phyloP scores from a whole-genome alignment of 2,888 invertebrate species.

The Temnothorax unifasciatus region DNA sequence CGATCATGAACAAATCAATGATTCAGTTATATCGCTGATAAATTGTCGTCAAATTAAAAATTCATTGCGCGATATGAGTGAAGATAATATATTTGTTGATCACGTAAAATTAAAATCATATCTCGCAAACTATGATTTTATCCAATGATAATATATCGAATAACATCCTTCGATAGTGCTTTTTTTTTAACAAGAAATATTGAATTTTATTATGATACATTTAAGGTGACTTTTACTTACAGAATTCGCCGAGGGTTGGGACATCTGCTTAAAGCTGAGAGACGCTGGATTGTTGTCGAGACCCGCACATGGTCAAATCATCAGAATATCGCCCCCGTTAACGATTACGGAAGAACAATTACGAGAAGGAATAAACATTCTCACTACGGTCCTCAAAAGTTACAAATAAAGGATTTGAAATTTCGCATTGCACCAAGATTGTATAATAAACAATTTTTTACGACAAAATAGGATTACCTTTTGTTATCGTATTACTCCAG shows the following conservation, averaged over 20 bases:
- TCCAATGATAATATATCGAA: background rate
- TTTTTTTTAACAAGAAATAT: constrained; percentile 2
- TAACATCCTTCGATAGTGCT: background rate
- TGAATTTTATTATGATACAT: background rate
- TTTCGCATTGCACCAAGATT: background rate
- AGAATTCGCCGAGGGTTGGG: constrained; percentile 90
- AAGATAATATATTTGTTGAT: constrained; percentile 31
- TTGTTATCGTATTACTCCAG: background rate
- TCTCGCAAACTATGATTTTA: background rate
- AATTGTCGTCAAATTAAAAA: constrained; percentile 9
- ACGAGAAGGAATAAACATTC: constrained; percentile 88
- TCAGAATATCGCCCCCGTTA: constrained; percentile 91
- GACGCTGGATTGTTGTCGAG: constrained; percentile 91
- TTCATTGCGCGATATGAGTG: background rate
- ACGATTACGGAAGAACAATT: constrained; percentile 89
- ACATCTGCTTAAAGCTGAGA: constrained; percentile 89
- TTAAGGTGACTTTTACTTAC: constrained; percentile 42
- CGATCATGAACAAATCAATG: background rate
- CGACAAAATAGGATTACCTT: background rate
- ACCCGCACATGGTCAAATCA: constrained; percentile 91
- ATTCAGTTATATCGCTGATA: constrained; percentile 5
- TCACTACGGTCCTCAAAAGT: constrained; percentile 83
- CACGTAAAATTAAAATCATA: constrained; percentile 15
- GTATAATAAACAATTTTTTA: background rate
- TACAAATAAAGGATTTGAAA: constrained; percentile 49